Evolutionary conservation across 1,140 invertebrate species (phyloP).

Genomic region (Drosophila gunungcola): DNA sequence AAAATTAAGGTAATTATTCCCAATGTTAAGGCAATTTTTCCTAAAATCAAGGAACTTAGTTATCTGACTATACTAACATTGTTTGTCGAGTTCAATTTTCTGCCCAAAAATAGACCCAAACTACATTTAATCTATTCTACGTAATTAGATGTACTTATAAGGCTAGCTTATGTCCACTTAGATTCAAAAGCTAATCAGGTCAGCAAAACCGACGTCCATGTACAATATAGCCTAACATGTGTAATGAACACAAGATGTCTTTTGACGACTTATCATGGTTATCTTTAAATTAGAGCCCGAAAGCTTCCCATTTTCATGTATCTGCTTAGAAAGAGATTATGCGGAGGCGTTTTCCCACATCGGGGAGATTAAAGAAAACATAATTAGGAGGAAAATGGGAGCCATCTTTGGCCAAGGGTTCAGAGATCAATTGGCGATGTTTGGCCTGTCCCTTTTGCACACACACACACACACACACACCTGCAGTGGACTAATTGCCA

Average conservation of each 20-base stretch:
- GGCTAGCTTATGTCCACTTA: not conserved
- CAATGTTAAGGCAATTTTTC: too few species aligned
- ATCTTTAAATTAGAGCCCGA: conserved; percentile 33
- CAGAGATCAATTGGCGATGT: conserved; percentile 63
- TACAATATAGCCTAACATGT: not conserved
- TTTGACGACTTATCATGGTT: conserved; percentile 11
- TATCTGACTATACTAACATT: too few species aligned
- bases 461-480: conserved; percentile 47
- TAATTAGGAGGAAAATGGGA: conserved; percentile 34
- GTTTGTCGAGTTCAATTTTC: too few species aligned
- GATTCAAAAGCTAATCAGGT: conserved; percentile 2
- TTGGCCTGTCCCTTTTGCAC: conserved; percentile 18
- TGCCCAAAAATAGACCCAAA: not conserved
- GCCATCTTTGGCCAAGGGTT: conserved; percentile 34
- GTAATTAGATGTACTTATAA: too few species aligned
- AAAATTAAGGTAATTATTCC: too few species aligned
- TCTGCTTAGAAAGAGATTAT: conserved; percentile 26
- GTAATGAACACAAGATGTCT: conserved; percentile 23
- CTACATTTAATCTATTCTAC: too few species aligned
- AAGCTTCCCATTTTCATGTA: conserved; percentile 7
- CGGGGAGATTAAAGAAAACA: conserved; percentile 43
- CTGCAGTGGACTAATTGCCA: conserved; percentile 71
- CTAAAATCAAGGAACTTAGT: too few species aligned
- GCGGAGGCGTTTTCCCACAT: not conserved
- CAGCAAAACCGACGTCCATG: not conserved